Base-by-base conservation (phyloP, 2,888 invertebrate genomes). In the Nephrotoma guestfalica region DNA sequence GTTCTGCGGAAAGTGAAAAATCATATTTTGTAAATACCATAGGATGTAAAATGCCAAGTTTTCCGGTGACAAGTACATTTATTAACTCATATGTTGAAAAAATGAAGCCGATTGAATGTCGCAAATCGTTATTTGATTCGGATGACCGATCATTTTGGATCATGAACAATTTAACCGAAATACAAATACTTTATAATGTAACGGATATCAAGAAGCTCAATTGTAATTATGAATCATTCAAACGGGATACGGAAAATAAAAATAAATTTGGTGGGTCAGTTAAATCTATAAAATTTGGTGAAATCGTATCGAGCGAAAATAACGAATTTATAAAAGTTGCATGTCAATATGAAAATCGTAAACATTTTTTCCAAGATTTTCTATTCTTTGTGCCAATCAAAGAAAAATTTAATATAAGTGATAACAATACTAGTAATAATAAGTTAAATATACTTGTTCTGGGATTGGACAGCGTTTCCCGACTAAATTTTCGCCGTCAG, bases 401-500 rank as follows among this genome's bases (percentile, higher is more conserved):
- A 88, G 7, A 90, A 88, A 89, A 85, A 87, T 7, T 30, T 83
- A 47, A 45, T 15, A 57, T n/a, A 11, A 84, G 43, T 84, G 83
- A 47, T 83, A 83, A 43, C 43, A 85, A 86, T 85, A 45, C 86
- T 41, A 86, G 41, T 41, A 47, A 86, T 42, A 86, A 87, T 7
- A 88, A 88, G 6, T 45, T 95, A 86, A 97, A 96, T 88, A 94
- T 98, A 0, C 92, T 98, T 88, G 92, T 98, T 45, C 91, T 98
- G 88, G 98, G 98, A 7, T 92, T 97, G 85, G 98, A 98, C 90
- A 95, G 97, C 9, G 94, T 98, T 41, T 98, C 98, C 0, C 93
- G 97, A 88, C 92, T 97, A 88, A 97, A 97, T 91, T 95, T 97
- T 88, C 94, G 96, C 88, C 93, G 98, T 84, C 96, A 96, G 89